Percentiles rank a stretch among this genome's conserved stretches.
Evolutionary conservation across 2,113 vertebrate genomes (phyloP).

Genomic region (Ovis canadensis): DNA sequence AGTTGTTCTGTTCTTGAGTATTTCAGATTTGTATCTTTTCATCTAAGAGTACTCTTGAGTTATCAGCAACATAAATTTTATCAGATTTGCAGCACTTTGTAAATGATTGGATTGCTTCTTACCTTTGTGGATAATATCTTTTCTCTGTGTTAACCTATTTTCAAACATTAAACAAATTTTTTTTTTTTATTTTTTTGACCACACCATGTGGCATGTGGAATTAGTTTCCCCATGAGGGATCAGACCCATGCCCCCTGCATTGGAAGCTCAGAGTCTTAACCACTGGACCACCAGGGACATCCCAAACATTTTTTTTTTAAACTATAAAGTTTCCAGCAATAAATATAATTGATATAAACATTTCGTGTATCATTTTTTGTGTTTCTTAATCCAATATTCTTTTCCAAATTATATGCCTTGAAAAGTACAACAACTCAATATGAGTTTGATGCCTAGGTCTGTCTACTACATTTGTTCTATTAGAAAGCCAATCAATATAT

Average conservation of each 20-base stretch:
- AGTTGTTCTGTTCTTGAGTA: neutral
- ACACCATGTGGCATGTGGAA: neutral
- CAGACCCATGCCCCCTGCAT: neutral
- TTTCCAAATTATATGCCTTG: slow-evolving; percentile 32
- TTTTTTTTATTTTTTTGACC: neutral
- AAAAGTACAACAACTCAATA: neutral
- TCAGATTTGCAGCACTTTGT: slow-evolving; percentile 68
- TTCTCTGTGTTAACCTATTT: slow-evolving; percentile 38
- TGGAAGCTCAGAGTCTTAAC: neutral
- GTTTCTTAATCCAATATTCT: slow-evolving; percentile 17
- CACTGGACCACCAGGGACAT: neutral
- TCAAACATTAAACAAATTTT: neutral
- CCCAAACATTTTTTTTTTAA: neutral
- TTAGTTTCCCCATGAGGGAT: neutral
- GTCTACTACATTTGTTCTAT: neutral
- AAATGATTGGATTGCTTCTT: slow-evolving; percentile 48
- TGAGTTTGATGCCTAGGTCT: neutral
- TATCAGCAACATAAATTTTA: slow-evolving; percentile 50
- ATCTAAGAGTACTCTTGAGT: slow-evolving; percentile 17
- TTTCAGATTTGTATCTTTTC: slow-evolving; percentile 44
- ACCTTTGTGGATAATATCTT: slow-evolving; percentile 22
- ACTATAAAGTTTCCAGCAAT: slow-evolving; percentile 56
- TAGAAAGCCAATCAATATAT: neutral
- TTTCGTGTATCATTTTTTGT: slow-evolving; percentile 27
- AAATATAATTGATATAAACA: slow-evolving; percentile 57